Percentiles rank a stretch among this genome's conserved stretches.
These are phyloP conservation scores for Cyanoliseus patagonus DNA, from an alignment of 2,113 vertebrate species.

Conservation along the genomic window DNA sequence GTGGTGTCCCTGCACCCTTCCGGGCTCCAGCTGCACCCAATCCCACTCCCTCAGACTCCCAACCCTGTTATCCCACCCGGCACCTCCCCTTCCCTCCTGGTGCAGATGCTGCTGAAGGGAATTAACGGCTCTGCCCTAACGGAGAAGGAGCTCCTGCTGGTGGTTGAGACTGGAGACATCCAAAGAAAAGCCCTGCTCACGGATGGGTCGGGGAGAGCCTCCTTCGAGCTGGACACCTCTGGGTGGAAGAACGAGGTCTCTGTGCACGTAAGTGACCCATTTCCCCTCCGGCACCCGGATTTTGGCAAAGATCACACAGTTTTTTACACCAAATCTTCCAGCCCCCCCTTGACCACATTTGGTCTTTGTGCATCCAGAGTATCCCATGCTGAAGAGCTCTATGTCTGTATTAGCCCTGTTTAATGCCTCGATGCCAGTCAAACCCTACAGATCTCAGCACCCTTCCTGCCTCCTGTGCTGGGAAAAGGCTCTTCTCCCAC, in stretches of 20 bases:
- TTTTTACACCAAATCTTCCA: background rate
- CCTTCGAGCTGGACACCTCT: background rate
- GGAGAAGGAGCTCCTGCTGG: background rate
- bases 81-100: background rate
- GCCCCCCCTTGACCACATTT: background rate
- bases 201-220: background rate
- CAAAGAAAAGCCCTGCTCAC: background rate
- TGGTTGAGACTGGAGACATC: rapidly evolving
- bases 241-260: rapidly evolving
- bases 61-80: background rate
- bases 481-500: background rate
- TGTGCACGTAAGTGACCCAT: background rate
- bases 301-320: background rate
- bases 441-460: background rate
- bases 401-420: background rate
- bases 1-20: rapidly evolving
- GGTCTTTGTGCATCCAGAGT: background rate
- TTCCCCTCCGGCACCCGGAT: rapidly evolving
- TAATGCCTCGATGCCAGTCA: background rate
- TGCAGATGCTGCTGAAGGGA: background rate
- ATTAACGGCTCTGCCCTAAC: rapidly evolving
- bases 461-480: background rate
- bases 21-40: background rate
- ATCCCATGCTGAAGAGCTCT: background rate
- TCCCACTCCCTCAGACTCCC: background rate